A percentile compares a stretch with the other conserved stretches of the same genome.
These are phyloP conservation scores for Tethea ocularis DNA, from an alignment of 2,888 invertebrate genomes.

Conservation along the genomic window DNA sequence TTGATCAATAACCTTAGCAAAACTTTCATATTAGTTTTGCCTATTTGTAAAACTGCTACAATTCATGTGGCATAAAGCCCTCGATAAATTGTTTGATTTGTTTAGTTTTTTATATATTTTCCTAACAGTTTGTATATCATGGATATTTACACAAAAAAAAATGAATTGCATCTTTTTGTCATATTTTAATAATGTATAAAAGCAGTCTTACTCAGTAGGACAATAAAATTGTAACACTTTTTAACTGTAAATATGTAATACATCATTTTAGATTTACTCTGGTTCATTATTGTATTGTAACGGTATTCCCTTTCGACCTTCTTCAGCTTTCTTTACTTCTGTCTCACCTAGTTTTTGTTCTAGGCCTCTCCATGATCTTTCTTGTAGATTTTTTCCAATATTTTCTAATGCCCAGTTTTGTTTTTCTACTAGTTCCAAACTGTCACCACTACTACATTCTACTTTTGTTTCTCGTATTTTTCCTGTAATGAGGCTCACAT, in stretches of 20 bases:
- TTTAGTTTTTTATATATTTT: conserved; percentile 5
- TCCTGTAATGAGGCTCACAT: conserved; percentile 91
- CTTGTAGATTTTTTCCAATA: conserved; percentile 86
- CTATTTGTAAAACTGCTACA: background rate
- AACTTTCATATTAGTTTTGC: background rate
- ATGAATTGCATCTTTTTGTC: conserved; percentile 9
- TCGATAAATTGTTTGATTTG: background rate
- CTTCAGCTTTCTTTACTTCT: conserved; percentile 86
- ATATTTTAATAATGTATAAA: conserved; percentile 27
- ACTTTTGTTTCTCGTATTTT: conserved; percentile 82
- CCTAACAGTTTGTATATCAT: background rate
- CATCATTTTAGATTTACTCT: conserved; percentile 46
- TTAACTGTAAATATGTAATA: conserved; percentile 44
- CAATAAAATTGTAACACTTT: conserved; percentile 24
- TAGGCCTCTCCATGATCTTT: conserved; percentile 93
- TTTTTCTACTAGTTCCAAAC: conserved; percentile 71
- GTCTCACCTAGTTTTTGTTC: conserved; percentile 91
- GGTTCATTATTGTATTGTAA: conserved; percentile 86
- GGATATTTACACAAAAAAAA: conserved; percentile 17
- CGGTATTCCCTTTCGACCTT: conserved; percentile 91
- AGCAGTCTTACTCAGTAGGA: conserved; percentile 40
- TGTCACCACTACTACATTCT: conserved; percentile 58
- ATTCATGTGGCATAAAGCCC: background rate
- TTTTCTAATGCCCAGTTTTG: conserved; percentile 80
- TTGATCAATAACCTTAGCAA: background rate